A percentile compares a stretch with the other conserved stretches of the same genome.
These are phyloP conservation scores for Lagodon rhomboides DNA, from an alignment of 2,797 vertebrate genomes.

Conservation along the genomic window DNA sequence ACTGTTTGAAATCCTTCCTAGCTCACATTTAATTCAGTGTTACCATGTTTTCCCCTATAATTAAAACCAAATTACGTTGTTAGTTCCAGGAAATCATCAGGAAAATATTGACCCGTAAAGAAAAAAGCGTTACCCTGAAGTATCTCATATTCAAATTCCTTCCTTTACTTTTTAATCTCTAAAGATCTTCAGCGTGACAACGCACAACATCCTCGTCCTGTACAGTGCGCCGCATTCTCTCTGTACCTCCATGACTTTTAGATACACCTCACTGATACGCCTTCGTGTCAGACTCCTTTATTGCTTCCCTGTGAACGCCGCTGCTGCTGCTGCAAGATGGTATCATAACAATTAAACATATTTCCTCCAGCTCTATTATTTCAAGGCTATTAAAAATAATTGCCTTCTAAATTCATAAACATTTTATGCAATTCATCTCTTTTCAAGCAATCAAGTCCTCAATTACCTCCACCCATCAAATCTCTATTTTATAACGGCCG, in stretches of 20 bases:
- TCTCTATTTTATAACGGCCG: constrained; percentile 92
- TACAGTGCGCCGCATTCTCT: constrained; percentile 11
- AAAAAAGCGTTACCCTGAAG: too few species aligned
- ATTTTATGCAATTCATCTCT: constrained; percentile 87
- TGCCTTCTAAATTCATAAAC: constrained; percentile 88
- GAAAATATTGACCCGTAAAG: constrained; percentile 4
- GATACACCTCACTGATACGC: constrained; percentile 75
- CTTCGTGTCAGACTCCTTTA: constrained; percentile 76
- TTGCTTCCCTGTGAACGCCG: constrained; percentile 74
- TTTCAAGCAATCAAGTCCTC: constrained; percentile 87
- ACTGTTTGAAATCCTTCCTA: too few species aligned
- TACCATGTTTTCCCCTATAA: background rate
- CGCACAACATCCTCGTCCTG: constrained; percentile 14
- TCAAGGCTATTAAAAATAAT: constrained; percentile 88
- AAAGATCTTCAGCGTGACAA: constrained; percentile 10
- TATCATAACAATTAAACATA: constrained; percentile 88
- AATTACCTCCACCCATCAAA: constrained; percentile 88
- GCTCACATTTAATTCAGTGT: too few species aligned
- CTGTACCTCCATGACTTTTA: constrained; percentile 70
- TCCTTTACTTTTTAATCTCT: background rate
- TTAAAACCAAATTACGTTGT: background rate
- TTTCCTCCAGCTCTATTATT: constrained; percentile 86
- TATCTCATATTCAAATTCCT: background rate
- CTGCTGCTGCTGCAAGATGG: constrained; percentile 77
- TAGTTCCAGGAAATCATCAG: constrained; percentile 2